Evolutionary conservation across 1,140 invertebrate genomes (phyloP).

Genomic region (Drosophila nigromelanica): DNA sequence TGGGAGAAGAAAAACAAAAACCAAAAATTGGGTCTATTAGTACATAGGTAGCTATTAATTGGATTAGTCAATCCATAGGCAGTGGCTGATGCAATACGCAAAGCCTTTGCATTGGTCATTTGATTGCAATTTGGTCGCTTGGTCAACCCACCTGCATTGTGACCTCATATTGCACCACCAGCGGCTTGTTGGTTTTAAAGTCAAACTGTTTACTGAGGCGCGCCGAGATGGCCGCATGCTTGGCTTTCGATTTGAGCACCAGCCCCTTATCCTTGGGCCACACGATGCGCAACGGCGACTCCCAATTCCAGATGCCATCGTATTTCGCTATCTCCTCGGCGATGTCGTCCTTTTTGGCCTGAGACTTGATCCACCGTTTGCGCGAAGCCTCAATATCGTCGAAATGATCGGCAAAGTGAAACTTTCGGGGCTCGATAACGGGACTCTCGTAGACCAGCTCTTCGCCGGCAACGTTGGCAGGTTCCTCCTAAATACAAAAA

Average conservation of each 20-base stretch:
- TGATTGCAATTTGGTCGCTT: neutral
- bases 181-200: slow-evolving; percentile 92
- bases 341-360: slow-evolving; percentile 96
- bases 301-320: slow-evolving; percentile 94
- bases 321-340: slow-evolving; percentile 97
- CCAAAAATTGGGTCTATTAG: slow-evolving; percentile 56
- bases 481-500: slow-evolving; percentile 49
- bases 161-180: slow-evolving; percentile 98
- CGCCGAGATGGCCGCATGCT: slow-evolving; percentile 97
- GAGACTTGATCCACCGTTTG: slow-evolving; percentile 93
- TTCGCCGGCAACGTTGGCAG: slow-evolving; percentile 29
- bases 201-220: slow-evolving; percentile 92
- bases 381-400: slow-evolving; percentile 91
- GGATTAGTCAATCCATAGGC: slow-evolving; percentile 57
- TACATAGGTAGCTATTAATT: slow-evolving; percentile 66
- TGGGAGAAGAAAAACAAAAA: slow-evolving; percentile 4
- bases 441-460: slow-evolving; percentile 86
- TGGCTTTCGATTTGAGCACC: slow-evolving; percentile 97
- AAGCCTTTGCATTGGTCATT: slow-evolving; percentile 4
- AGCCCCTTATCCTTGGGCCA: slow-evolving; percentile 94
- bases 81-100: slow-evolving; percentile 65
- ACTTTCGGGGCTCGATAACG: slow-evolving; percentile 85
- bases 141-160: slow-evolving; percentile 85
- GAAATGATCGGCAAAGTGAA: slow-evolving; percentile 95
- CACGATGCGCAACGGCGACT: slow-evolving; percentile 89